phyloP scores from a whole-genome alignment of 2,888 invertebrate genomes.

The Pseudococcus longispinus region DNA sequence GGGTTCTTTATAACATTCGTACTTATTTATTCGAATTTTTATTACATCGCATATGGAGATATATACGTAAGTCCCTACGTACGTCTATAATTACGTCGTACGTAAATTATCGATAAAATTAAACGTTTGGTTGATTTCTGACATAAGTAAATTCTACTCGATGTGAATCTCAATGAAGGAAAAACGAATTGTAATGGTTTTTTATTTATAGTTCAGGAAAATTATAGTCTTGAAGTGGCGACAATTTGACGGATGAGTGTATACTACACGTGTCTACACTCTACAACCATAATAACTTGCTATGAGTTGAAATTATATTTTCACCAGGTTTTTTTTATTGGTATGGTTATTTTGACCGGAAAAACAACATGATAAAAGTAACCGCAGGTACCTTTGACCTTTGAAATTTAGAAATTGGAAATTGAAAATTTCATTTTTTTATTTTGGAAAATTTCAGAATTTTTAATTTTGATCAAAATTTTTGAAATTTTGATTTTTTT shows the following conservation, averaged over 20 bases:
- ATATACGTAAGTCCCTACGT: too few species aligned
- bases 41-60: background rate
- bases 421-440: too few species aligned
- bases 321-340: background rate
- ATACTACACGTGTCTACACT: background rate
- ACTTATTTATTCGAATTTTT: background rate
- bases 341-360: background rate
- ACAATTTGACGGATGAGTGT: background rate
- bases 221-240: background rate
- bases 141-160: background rate
- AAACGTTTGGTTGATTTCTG: background rate
- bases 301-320: background rate
- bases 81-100: background rate
- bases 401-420: too few species aligned
- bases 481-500: too few species aligned
- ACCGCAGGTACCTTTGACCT: too few species aligned
- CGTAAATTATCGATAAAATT: background rate
- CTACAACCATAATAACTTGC: background rate
- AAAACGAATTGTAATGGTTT: background rate
- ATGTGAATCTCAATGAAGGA: background rate
- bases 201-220: background rate
- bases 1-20: background rate
- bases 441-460: background rate
- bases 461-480: background rate
- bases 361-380: too few species aligned